Evolutionary conservation across 2,113 vertebrate genomes (phyloP).

Genomic region (Nesoenas mayeri): DNA sequence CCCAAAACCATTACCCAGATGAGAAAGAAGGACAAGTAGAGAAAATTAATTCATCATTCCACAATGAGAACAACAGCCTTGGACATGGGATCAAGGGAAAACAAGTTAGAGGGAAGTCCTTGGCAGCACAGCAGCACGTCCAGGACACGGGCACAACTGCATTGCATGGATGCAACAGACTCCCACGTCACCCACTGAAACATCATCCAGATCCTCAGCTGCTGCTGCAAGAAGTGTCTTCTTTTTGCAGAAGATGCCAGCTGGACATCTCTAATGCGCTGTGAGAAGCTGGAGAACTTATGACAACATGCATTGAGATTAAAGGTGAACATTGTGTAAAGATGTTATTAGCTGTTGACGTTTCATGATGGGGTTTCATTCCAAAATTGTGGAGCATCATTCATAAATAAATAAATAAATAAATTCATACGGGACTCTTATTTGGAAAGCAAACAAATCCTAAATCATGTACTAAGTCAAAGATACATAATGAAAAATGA

Average conservation of each 20-base stretch:
- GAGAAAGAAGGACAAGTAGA: neutral
- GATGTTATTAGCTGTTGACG: accelerated
- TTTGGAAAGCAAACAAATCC: neutral
- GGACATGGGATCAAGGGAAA: neutral
- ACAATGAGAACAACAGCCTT: neutral
- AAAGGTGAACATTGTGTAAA: neutral
- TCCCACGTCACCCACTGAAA: neutral
- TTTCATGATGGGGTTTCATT: neutral
- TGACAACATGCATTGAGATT: accelerated
- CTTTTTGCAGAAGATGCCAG: neutral
- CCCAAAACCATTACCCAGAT: neutral
- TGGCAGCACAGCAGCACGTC: neutral
- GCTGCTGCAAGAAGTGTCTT: neutral
- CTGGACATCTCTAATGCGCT: accelerated
- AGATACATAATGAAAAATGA: neutral
- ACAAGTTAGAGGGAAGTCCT: neutral
- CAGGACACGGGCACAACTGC: neutral
- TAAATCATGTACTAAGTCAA: neutral
- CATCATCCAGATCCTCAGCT: neutral
- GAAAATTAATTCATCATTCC: neutral
- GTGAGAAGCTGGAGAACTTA: neutral
- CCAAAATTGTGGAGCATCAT: neutral
- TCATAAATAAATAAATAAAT: neutral
- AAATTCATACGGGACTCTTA: neutral
- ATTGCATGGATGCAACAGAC: neutral